phyloP scores from a whole-genome alignment of 2,797 vertebrate genomes.

The Stomatorhinus walkeri region DNA sequence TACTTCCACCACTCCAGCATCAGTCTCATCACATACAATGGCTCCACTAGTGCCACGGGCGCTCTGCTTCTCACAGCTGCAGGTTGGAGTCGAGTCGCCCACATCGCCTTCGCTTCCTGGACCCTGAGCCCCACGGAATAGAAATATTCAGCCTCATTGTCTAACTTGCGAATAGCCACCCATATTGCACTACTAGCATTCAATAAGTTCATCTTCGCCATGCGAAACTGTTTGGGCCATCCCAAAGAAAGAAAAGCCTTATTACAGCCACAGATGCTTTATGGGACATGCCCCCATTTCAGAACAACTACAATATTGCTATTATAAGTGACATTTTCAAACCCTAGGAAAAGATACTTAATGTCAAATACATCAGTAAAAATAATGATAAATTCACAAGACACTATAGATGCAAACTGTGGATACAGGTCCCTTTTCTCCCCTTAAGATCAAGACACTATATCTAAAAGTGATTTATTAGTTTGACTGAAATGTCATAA shows the following conservation, averaged over 20 bases:
- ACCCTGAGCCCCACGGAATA: slow-evolving; percentile 1
- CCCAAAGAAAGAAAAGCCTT: neutral
- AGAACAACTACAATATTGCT: neutral
- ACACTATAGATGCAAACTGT: neutral
- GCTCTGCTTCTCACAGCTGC: neutral
- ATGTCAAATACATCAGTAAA: neutral
- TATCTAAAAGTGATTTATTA: neutral
- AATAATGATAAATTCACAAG: neutral
- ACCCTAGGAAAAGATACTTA: neutral
- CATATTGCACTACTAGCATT: neutral
- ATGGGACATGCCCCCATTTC: neutral
- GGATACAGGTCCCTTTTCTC: neutral
- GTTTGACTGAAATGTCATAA: neutral
- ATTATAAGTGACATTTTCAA: neutral
- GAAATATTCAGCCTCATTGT: neutral
- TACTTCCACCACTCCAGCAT: neutral
- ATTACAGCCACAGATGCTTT: neutral
- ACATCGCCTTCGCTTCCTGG: neutral
- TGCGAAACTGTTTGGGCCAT: neutral
- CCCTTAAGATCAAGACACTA: neutral
- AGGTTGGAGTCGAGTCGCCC: neutral
- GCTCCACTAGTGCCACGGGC: neutral
- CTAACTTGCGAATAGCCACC: neutral
- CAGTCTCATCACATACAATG: slow-evolving; percentile 11
- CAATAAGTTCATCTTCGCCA: neutral